phyloP scores from a whole-genome alignment of 2,113 vertebrate genomes.

The Empidonax traillii region DNA sequence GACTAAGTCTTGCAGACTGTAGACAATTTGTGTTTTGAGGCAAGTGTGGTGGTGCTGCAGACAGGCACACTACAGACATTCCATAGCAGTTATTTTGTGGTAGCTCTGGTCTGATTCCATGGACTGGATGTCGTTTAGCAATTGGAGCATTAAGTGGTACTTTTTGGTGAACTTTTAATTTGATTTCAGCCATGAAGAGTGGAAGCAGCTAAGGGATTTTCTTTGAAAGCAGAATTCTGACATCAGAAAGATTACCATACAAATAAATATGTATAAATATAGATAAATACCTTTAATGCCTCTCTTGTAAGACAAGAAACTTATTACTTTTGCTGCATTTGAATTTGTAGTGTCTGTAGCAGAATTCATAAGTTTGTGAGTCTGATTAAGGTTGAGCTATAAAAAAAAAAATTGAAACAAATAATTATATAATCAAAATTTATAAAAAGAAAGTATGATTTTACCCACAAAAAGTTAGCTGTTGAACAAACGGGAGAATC shows the following conservation, averaged over 20 bases:
- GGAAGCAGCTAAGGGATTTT: not conserved
- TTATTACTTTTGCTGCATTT: not conserved
- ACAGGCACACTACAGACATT: not conserved
- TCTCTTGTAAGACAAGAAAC: not conserved
- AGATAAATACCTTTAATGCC: not conserved
- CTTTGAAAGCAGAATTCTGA: not conserved
- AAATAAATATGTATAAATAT: too few relatives aligned
- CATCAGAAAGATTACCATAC: not conserved
- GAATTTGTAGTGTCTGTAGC: not conserved
- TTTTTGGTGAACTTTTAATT: not conserved
- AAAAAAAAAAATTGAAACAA: not conserved
- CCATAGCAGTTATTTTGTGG: not conserved
- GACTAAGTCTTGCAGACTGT: not conserved
- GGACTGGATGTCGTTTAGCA: not conserved
- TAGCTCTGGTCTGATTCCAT: not conserved
- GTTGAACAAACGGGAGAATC: not conserved
- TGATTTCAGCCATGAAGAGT: fast-evolving
- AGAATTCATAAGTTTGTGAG: not conserved
- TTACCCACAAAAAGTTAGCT: not conserved
- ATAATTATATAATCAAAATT: not conserved
- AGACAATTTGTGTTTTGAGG: not conserved
- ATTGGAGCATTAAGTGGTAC: not conserved
- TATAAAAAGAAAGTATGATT: not conserved
- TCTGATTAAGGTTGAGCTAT: not conserved
- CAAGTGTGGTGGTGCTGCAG: not conserved